Base-by-base conservation (phyloP, 2,888 invertebrate genomes). In the Drosophila phalerata region DNA sequence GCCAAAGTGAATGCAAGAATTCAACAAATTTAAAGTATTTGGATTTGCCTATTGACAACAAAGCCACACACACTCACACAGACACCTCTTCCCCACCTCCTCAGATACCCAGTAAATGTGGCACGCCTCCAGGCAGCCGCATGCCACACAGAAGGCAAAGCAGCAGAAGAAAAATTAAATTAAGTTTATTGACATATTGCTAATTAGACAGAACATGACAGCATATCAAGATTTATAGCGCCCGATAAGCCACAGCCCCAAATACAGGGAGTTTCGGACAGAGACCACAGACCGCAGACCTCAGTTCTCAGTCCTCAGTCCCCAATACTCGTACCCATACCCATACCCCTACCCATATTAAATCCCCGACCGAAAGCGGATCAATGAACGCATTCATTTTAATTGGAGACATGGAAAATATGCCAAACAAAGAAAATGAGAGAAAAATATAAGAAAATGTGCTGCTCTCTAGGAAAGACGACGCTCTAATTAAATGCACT, bases 171-270 rank as follows among this genome's bases (percentile, higher is more conserved):
- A 85, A 89, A 85, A 83, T 85, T 85, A 80, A 89, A 87, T 88
- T 88, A 90, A 91, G 89, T 91, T 91, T 91, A 91, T 91, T 91
- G 91, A 91, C 91, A 89, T 90, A 91, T 89, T 89, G 89, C 91
- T 91, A 91, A 91, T 91, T 91, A 91, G 91, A 91, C 91, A 90
- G 88, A 91, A 91, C 91, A 91, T 91, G 91, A 91, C 91, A 91
- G 90, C 86, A 79, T 90, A 88, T 91, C 90, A 91, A 91, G 91
- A 91, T 91, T 91, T 91, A 91, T 91, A 77, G 89, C 88, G 81
- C 82, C 77, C 77, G 88, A 89, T 81, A 83, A 81, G 79, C 70
- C 69, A 62, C 71, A 66, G 66, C 79, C 70, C 70, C 60, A 63
- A 72, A 62, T 51, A 48, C 42, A 61, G 47, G 52, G 28, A 43